A percentile compares a stretch with the other conserved stretches of the same genome.
These are phyloP conservation scores for Steinernema khuongi DNA, from an alignment of 1,140 invertebrate genomes.

Conservation along the genomic window DNA sequence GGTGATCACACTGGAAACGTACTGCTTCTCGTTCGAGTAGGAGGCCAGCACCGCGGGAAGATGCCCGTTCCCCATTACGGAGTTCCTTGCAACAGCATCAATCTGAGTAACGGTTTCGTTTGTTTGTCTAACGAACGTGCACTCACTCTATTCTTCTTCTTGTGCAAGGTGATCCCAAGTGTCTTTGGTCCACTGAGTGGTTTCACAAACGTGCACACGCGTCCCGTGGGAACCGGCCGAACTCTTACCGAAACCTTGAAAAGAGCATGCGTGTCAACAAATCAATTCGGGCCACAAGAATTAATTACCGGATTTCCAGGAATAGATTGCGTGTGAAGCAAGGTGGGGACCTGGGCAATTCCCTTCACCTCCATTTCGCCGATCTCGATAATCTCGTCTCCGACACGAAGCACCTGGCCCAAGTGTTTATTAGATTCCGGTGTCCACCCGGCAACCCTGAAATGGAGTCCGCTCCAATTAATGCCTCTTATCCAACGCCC, in stretches of 20 bases:
- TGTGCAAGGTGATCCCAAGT: background rate
- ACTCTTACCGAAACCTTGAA: background rate
- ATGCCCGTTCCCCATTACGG: background rate
- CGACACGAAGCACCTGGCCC: background rate
- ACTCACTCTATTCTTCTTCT: background rate
- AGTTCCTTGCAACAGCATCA: background rate
- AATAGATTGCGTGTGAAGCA: background rate
- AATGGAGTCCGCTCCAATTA: background rate
- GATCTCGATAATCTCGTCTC: background rate
- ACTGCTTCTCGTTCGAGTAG: background rate
- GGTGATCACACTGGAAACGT: constrained; percentile 1
- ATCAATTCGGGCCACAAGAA: background rate
- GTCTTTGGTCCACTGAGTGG: background rate
- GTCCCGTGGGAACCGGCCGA: background rate
- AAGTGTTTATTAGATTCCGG: background rate
- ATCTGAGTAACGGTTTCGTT: constrained; percentile 2
- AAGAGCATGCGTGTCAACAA: background rate
- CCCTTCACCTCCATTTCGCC: background rate
- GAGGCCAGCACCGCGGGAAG: background rate
- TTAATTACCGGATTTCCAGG: constrained; percentile 2
- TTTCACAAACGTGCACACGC: constrained; percentile 1
- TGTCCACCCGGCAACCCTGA: constrained; percentile 1
- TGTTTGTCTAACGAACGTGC: background rate
- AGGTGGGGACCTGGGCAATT: background rate
- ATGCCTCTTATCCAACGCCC: background rate